These are phyloP conservation scores for Olivierus martensii DNA, from an alignment of 1,140 invertebrate species.

Conservation along the genomic window DNA sequence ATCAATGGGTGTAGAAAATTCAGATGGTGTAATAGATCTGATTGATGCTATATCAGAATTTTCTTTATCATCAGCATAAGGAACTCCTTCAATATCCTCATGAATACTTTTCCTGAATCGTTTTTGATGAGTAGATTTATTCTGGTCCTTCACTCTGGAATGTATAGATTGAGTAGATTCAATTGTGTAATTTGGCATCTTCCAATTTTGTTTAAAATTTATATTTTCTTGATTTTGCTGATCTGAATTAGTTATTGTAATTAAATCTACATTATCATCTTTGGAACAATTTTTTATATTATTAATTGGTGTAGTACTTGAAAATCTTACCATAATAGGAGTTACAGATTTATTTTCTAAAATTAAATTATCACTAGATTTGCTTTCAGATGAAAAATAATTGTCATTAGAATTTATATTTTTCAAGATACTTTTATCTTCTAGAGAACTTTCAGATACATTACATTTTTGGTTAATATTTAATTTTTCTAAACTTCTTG, in stretches of 20 bases:
- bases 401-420: neutral
- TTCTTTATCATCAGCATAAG: slow-evolving; percentile 20
- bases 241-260: too few species aligned
- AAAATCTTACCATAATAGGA: too few species aligned
- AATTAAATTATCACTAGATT: too few species aligned
- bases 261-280: too few species aligned
- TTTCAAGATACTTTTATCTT: neutral
- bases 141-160: neutral
- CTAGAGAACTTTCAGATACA: neutral
- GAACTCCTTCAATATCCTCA: slow-evolving; percentile 17
- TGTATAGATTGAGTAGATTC: neutral
- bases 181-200: neutral
- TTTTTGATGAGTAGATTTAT: neutral
- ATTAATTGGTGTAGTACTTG: too few species aligned
- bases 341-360: too few species aligned
- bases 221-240: neutral
- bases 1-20: slow-evolving; percentile 7
- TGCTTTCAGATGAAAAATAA: too few species aligned
- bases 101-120: slow-evolving; percentile 11
- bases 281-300: too few species aligned
- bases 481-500: slow-evolving; percentile 6
- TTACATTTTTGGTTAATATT: neutral
- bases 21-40: neutral
- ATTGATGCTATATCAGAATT: neutral
- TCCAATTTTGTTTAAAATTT: neutral